These are phyloP conservation scores for Physeter macrocephalus DNA, from an alignment of 2,113 vertebrate genomes.

Conservation along the genomic window DNA sequence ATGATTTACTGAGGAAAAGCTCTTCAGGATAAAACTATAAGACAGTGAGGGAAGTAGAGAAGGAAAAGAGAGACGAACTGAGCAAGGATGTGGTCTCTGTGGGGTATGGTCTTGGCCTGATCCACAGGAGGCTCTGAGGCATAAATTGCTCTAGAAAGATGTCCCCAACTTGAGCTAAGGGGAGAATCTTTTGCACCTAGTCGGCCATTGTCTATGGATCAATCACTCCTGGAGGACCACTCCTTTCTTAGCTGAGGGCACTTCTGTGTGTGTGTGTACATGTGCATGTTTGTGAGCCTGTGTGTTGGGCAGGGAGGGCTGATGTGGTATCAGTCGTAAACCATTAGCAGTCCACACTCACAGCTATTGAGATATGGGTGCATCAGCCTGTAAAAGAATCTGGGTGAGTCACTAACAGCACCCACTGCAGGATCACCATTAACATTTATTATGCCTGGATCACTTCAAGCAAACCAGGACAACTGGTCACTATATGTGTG, in stretches of 20 bases:
- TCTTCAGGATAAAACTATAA: neutral
- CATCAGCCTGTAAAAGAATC: neutral
- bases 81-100: neutral
- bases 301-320: neutral
- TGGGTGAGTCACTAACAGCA: neutral
- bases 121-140: neutral
- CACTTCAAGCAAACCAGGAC: neutral
- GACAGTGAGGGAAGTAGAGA: neutral
- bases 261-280: neutral
- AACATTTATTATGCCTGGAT: neutral
- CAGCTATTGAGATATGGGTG: neutral
- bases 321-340: neutral
- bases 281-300: neutral
- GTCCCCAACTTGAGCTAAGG: neutral
- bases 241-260: neutral
- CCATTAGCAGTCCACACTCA: neutral
- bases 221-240: neutral
- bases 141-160: neutral
- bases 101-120: neutral
- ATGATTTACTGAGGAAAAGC: neutral
- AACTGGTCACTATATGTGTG: neutral
- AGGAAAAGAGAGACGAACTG: neutral
- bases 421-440: neutral
- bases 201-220: neutral
- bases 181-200: neutral